Percentiles rank a stretch among this genome's conserved stretches.
Conservation (phyloP, 2,888 invertebrate species). For the Heliconius ethilla region DNA sequence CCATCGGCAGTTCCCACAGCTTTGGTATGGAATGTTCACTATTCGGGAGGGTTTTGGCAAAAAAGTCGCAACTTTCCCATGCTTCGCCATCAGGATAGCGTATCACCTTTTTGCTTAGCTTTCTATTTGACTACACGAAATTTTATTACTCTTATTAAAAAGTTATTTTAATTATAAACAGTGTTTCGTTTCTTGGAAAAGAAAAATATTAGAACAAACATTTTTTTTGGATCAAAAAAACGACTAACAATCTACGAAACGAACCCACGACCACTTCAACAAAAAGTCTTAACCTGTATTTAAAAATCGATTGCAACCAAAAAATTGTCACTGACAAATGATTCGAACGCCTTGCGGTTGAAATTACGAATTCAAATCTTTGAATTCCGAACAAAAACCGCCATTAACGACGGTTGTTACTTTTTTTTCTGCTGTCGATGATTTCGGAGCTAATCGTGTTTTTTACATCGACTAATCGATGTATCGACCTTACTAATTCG, state of each 20-base stretch:
- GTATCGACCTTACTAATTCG: constrained; percentile 77
- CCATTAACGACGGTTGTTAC: constrained; percentile 78
- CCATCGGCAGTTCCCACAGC: constrained; percentile 77
- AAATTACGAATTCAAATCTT: constrained; percentile 82
- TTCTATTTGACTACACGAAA: constrained; percentile 25
- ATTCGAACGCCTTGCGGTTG: constrained; percentile 80
- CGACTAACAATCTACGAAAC: constrained; percentile 41
- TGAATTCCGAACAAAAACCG: constrained; percentile 79
- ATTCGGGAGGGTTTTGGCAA: constrained; percentile 58
- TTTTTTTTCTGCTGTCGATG: constrained; percentile 78
- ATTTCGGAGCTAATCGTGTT: constrained; percentile 79
- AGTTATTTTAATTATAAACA: constrained; percentile 5
- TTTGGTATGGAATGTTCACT: constrained; percentile 59
- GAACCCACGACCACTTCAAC: constrained; percentile 51
- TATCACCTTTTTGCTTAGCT: constrained; percentile 40
- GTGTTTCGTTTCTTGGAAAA: not conserved
- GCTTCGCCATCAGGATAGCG: constrained; percentile 59
- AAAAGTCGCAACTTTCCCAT: constrained; percentile 79
- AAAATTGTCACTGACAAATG: constrained; percentile 83
- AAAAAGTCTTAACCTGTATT: constrained; percentile 76
- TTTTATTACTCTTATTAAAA: constrained; percentile 19
- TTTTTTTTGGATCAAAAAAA: constrained; percentile 34
- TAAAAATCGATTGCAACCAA: constrained; percentile 82
- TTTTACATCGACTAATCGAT: constrained; percentile 79
- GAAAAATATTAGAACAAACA: not conserved